Conservation (phyloP, 2,797 vertebrate genomes). For the Hylomyscus alleni region DNA sequence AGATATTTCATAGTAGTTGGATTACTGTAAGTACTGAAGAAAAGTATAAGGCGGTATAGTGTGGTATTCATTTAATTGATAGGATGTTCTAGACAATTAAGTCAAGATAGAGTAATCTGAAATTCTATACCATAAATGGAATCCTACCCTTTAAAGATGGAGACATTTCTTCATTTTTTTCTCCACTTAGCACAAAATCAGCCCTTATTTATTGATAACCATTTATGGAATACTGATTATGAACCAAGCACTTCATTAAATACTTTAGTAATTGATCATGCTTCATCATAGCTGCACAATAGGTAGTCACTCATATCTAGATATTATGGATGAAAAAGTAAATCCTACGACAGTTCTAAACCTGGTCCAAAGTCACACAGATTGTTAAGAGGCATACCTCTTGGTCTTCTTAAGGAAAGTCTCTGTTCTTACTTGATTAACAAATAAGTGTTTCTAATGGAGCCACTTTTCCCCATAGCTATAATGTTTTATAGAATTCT, state of each 20-base stretch:
- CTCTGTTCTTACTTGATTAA: conserved; percentile 33
- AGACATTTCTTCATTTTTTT: not conserved
- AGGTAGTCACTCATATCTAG: not conserved
- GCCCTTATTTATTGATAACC: not conserved
- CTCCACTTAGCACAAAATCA: not conserved
- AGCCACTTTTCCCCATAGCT: not conserved
- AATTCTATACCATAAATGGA: conserved; percentile 1
- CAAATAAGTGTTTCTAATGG: not conserved
- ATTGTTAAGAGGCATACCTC: not conserved
- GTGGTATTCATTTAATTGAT: conserved; percentile 16
- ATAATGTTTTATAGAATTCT: not conserved
- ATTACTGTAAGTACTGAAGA: not conserved
- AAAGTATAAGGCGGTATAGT: conserved; percentile 36
- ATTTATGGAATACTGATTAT: not conserved
- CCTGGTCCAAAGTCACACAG: not conserved
- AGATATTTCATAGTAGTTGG: conserved; percentile 1
- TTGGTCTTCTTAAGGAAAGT: not conserved
- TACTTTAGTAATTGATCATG: not conserved
- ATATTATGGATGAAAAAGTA: conserved; percentile 44
- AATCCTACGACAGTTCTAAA: not conserved
- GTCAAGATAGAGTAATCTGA: not conserved
- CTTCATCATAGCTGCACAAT: not conserved
- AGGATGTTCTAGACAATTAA: not conserved
- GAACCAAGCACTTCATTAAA: not conserved
- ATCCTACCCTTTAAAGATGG: not conserved